These are phyloP conservation scores for Melanchra persicariae DNA, from an alignment of 2,888 invertebrate species.

Conservation along the genomic window DNA sequence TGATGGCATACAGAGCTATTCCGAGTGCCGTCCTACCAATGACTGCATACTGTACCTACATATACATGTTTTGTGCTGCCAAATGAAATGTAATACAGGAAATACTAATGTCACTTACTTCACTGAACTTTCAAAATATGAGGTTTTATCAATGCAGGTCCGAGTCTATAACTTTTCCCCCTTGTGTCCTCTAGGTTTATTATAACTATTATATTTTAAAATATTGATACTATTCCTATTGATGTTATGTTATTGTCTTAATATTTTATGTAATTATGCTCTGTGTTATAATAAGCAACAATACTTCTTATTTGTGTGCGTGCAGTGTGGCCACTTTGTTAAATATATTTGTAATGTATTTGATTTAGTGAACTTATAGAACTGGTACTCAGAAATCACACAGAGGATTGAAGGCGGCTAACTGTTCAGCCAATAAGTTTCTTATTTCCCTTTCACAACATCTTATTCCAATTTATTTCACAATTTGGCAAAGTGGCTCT, in stretches of 20 bases:
- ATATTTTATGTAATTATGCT: conserved; percentile 45
- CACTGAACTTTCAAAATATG: neutral
- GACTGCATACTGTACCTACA: neutral
- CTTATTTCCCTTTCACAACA: neutral
- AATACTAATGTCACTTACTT: neutral
- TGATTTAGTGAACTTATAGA: too few relatives aligned
- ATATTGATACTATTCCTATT: conserved; percentile 24
- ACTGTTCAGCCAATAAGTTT: neutral
- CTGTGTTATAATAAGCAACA: conserved; percentile 46
- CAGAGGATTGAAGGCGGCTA: neutral
- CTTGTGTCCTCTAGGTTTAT: neutral
- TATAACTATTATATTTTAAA: conserved; percentile 20
- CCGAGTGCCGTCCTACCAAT: neutral
- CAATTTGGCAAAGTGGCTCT: neutral
- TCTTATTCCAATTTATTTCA: neutral
- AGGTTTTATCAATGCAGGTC: conserved; percentile 31
- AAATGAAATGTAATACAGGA: neutral
- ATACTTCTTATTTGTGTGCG: conserved; percentile 48
- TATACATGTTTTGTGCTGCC: neutral
- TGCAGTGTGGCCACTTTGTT: neutral
- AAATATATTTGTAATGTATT: neutral
- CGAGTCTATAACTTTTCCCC: conserved; percentile 3
- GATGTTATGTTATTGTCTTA: conserved; percentile 32
- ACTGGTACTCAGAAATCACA: neutral
- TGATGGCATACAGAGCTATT: neutral